Evolutionary conservation across 2,797 vertebrate genomes (phyloP), one percentile per base, ranked within the genome.

Genomic region (Ptychobarbus kaznakovi): DNA sequence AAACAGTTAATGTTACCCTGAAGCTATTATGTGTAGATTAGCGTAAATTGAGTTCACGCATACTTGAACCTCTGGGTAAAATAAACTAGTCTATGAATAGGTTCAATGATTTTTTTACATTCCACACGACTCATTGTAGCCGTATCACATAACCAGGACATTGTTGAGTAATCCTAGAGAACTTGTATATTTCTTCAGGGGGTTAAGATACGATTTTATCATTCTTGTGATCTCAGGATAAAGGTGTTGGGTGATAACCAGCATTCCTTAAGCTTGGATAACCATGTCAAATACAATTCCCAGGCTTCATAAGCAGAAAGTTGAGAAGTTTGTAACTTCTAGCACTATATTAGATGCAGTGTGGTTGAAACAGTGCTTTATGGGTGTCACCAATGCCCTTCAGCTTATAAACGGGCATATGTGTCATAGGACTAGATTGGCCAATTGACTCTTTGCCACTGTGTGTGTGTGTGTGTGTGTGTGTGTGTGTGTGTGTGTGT

Each of bases 71-170:
- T 38, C n/a, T 25, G 49, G 61, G 35, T 76, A 65, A 80, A 32
- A 46, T 87, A 79, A 88, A 80, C 74, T 53, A 2, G 15, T 73
- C 22, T 20, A 88, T 87, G 82, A 87, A 86, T 75, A 49, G 73
- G 51, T 85, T 69, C 38, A 72, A 75, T 88, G 84, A 91, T 80
- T 92, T 40, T 82, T 77, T 87, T 84, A 90, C 77, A 90, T 91
- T 92, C 89, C 85, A 15, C 65, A 86, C 80, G 13, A 79, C 42
- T 85, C 86, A 56, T 88, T 65, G 83, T 20, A 13, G 76, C 51
- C 35, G 58, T 92, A 92, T 93, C 91, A 89, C 79, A 89, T 92
- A 90, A 89, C 90, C 38, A 58, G 72, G 18, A 16, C 83, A 88
- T 92, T 92, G 89, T 92, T 88, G 0, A 61, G 49, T 80, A 51